Percentiles rank a stretch among this genome's conserved stretches.
Evolutionary conservation across 2,888 invertebrate species (phyloP).

Genomic region (Acanthosepion esculentum): DNA sequence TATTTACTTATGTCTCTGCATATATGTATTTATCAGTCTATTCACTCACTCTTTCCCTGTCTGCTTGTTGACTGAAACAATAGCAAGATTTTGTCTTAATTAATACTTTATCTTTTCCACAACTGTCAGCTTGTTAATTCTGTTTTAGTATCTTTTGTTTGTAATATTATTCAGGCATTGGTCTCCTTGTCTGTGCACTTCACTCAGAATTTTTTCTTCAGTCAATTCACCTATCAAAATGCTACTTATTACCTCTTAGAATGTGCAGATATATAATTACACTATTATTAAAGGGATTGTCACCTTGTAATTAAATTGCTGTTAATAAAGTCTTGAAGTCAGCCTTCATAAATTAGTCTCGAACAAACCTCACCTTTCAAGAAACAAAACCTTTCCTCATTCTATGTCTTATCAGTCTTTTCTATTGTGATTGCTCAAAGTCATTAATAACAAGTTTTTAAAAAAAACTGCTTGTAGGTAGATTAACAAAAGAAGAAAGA

Average conservation of each 20-base stretch:
- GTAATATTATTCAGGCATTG: neutral
- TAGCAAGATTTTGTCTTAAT: no score
- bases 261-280: neutral
- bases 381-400: neutral
- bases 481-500: no score
- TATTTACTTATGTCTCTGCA: no score
- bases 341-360: neutral
- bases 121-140: neutral
- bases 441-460: neutral
- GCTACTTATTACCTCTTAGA: neutral
- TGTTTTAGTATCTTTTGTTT: neutral
- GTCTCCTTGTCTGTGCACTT: neutral
- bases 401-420: neutral
- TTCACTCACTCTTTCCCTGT: neutral
- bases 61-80: neutral
- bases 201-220: neutral
- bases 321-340: neutral
- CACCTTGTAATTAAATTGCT: slow-evolving; percentile 6
- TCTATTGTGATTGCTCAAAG: neutral
- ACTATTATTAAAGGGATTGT: neutral
- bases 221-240: neutral
- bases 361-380: neutral
- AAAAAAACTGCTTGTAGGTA: no score
- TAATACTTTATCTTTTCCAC: neutral
- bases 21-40: no score